A percentile compares a stretch with the other conserved stretches of the same genome.
phyloP scores from a whole-genome alignment of 2,113 vertebrate species.

The Callocephalon fimbriatum region DNA sequence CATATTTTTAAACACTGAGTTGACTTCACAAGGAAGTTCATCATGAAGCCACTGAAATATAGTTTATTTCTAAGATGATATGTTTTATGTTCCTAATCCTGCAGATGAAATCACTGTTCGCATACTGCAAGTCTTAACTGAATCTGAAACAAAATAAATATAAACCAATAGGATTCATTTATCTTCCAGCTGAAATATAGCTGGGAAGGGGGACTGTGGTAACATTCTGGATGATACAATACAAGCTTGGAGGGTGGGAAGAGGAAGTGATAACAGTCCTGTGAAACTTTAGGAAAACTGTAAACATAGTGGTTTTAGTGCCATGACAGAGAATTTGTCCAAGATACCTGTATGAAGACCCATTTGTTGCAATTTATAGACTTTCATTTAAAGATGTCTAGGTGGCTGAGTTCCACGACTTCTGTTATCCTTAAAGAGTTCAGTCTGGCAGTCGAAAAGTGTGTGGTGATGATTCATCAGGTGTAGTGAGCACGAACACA shows the following conservation, averaged over 20 bases:
- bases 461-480: constrained; percentile 44
- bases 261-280: background rate
- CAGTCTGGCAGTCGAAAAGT: background rate
- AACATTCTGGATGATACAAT: background rate
- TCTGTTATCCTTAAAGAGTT: constrained; percentile 1
- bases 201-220: background rate
- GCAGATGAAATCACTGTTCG: background rate
- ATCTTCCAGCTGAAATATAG: background rate
- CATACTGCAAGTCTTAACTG: background rate
- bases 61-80: background rate
- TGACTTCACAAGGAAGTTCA: background rate
- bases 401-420: constrained; percentile 8
- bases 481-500: background rate
- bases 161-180: background rate
- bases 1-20: background rate
- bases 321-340: background rate
- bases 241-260: background rate
- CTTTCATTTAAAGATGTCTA: background rate
- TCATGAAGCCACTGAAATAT: background rate
- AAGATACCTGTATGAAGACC: background rate
- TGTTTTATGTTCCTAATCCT: background rate
- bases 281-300: background rate
- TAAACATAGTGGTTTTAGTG: background rate
- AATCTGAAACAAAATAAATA: background rate
- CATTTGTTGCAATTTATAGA: background rate